Conservation (phyloP, 2,888 invertebrate genomes). For the Xestia c-nigrum region DNA sequence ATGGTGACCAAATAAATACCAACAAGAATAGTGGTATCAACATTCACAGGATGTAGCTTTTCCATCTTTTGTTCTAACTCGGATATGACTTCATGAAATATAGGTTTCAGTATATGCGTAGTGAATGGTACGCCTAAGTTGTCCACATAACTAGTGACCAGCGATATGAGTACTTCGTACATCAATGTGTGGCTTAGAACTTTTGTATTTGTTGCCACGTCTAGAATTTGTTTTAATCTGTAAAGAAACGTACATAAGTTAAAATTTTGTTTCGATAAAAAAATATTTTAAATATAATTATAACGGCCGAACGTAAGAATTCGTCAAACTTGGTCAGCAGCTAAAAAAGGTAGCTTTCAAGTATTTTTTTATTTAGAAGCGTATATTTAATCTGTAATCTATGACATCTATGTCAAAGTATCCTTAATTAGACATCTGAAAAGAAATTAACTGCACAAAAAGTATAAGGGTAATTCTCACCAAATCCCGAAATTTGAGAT, state of each 20-base stretch:
- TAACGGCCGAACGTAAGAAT: too few relatives aligned
- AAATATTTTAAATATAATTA: neutral
- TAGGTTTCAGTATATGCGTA: slow-evolving; percentile 88
- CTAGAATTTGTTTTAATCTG: slow-evolving; percentile 86
- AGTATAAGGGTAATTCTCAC: too few relatives aligned
- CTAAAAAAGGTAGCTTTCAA: neutral
- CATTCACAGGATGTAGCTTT: slow-evolving; percentile 88
- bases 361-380: neutral
- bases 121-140: slow-evolving; percentile 93
- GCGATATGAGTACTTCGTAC: slow-evolving; percentile 81
- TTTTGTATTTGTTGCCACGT: slow-evolving; percentile 78
- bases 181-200: slow-evolving; percentile 79
- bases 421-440: neutral
- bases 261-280: neutral
- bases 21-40: slow-evolving; percentile 90
- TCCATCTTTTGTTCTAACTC: slow-evolving; percentile 92
- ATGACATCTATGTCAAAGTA: neutral
- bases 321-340: neutral
- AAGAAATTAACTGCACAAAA: neutral
- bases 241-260: slow-evolving; percentile 64
- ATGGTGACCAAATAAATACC: slow-evolving; percentile 91
- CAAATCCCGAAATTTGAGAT: too few relatives aligned
- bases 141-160: slow-evolving; percentile 88
- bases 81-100: slow-evolving; percentile 90
- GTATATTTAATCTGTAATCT: too few relatives aligned